Evolutionary conservation across 2,888 invertebrate species (phyloP).

Genomic region (Temnothorax ravouxi): DNA sequence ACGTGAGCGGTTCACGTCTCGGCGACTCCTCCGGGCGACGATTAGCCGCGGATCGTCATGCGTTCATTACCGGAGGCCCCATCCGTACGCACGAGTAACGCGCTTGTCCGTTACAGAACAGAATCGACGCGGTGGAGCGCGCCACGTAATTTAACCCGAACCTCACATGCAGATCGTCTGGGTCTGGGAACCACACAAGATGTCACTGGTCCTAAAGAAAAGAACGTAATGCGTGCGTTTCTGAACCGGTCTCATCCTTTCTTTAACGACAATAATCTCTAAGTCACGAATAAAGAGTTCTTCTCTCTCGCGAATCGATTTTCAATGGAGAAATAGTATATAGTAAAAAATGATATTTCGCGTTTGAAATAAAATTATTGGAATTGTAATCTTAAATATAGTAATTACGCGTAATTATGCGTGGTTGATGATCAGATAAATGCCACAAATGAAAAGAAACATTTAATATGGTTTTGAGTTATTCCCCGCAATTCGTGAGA

Average conservation of each 20-base stretch:
- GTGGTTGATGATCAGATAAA: neutral
- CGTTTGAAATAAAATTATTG: neutral
- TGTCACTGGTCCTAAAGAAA: neutral
- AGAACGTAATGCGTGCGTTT: neutral
- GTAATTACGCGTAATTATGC: neutral
- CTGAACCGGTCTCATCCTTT: neutral
- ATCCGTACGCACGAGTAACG: slow-evolving; percentile 40
- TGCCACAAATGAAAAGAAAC: neutral
- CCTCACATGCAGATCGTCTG: slow-evolving; percentile 32
- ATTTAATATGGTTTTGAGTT: neutral
- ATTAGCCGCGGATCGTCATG: slow-evolving; percentile 52
- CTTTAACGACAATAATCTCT: neutral
- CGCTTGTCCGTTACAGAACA: slow-evolving; percentile 52
- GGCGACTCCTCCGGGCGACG: slow-evolving; percentile 59
- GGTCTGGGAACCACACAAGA: neutral
- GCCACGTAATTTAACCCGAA: slow-evolving; percentile 29
- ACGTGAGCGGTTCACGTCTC: slow-evolving; percentile 55
- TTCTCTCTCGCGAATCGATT: neutral
- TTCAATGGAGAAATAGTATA: neutral
- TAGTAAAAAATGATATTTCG: neutral
- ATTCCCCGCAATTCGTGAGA: neutral
- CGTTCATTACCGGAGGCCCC: slow-evolving; percentile 42
- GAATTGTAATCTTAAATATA: neutral
- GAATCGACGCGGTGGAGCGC: slow-evolving; percentile 37
- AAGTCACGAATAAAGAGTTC: neutral